These are phyloP conservation scores for Platysteira castanea DNA, from an alignment of 2,113 vertebrate genomes.

Conservation along the genomic window DNA sequence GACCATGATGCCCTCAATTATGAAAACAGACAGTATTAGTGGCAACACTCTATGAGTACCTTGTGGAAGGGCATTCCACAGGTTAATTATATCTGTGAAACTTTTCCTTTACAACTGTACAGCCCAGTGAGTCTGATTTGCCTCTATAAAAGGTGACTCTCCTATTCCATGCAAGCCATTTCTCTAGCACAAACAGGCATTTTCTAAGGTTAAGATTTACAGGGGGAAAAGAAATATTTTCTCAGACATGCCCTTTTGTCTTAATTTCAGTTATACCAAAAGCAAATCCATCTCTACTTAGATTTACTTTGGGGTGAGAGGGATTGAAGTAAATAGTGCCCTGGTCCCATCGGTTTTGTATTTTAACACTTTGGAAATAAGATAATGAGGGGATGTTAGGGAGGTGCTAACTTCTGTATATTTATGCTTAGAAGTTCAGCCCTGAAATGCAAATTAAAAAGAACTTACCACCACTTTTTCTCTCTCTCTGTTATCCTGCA, in stretches of 20 bases:
- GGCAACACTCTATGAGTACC: background rate
- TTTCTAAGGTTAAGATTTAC: background rate
- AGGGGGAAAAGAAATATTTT: background rate
- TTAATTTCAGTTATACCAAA: background rate
- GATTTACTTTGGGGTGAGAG: background rate
- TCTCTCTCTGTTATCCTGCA: background rate
- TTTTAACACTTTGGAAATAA: background rate
- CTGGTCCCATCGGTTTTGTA: background rate
- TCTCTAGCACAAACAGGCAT: background rate
- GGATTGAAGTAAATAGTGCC: background rate
- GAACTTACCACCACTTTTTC: background rate
- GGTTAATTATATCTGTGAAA: constrained; percentile 16
- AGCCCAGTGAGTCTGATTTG: background rate
- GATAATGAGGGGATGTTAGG: background rate
- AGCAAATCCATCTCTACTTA: background rate
- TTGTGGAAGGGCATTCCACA: background rate
- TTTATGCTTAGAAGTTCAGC: constrained; percentile 46
- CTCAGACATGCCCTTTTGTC: background rate
- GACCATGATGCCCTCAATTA: background rate
- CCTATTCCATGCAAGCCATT: background rate
- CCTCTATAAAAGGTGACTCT: background rate
- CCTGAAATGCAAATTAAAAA: constrained; percentile 46
- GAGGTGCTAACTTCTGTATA: background rate
- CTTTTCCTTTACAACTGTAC: background rate
- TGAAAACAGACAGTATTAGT: background rate